Base-by-base conservation (phyloP, 2,797 vertebrate genomes). In the Echeneis naucrates region DNA sequence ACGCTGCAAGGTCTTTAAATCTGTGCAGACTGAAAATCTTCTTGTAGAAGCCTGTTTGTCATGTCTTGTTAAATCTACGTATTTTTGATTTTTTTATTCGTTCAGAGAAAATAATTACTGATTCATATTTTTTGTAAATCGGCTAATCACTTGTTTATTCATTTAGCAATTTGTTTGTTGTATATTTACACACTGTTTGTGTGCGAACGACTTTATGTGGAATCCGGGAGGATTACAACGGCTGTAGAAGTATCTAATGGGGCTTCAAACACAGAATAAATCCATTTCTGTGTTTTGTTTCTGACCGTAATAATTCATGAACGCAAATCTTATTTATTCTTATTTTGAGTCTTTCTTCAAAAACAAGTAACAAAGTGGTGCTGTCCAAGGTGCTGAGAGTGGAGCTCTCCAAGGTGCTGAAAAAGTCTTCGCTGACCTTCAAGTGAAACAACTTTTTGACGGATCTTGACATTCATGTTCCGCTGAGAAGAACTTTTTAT, bases 371-470 rank as follows among this genome's bases (percentile, higher is more conserved):
- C 5, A 8, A 4, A 16, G 33, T 0, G 26, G 75, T 13, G 67
- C 61, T 56, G 61, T 64, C 68, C 50, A 51, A 6, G 45, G 59
- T 68, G 47, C 69, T 74, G 54, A 70, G 53, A 47, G 11, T 50
- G 35, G 55, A 80, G 59, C 52, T 67, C 21, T 33, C 42, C 17
- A 10, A n/a, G n/a, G n/a, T n/a, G n/a, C n/a, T n/a, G n/a, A n/a
- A n/a, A n/a, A 5, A 40, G 11, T 35, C 33, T 40, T 6, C 14
- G 44, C 42, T 0, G 40, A 40, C 12, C 4, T 40, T 14, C 30
- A 0, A 33, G 32, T 8, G 32, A 1, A 33, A n/a, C n/a, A n/a
- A n/a, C n/a, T n/a, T n/a, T n/a, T n/a, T n/a, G n/a, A n/a, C n/a
- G n/a, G n/a, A n/a, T n/a, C n/a, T n/a, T n/a, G 11, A 38, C 37